These are phyloP conservation scores for Ctenicera cuprea DNA, from an alignment of 2,888 invertebrate genomes.

Conservation along the genomic window DNA sequence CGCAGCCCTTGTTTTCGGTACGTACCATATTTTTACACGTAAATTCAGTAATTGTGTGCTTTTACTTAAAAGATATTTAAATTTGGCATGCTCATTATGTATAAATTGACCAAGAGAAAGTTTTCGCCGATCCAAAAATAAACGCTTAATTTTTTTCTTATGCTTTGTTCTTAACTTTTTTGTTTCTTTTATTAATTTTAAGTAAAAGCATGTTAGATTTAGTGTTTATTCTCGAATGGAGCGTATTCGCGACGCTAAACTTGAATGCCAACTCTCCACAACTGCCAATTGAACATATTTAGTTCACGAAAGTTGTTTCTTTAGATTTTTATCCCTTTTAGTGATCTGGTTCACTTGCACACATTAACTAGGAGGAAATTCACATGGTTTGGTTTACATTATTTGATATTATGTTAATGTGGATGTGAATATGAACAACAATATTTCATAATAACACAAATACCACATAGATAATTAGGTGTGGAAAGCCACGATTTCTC, in stretches of 20 bases:
- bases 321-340: slow-evolving; percentile 53
- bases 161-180: not conserved
- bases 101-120: slow-evolving; percentile 5
- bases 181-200: not conserved
- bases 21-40: slow-evolving; percentile 44
- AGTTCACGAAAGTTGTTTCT: slow-evolving; percentile 56
- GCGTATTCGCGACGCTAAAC: slow-evolving; percentile 29
- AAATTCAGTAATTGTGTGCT: not conserved
- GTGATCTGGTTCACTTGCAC: slow-evolving; percentile 49
- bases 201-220: not conserved
- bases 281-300: slow-evolving; percentile 47
- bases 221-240: not conserved
- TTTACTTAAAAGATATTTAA: not conserved
- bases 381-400: slow-evolving; percentile 26
- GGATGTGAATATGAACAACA: slow-evolving; percentile 17
- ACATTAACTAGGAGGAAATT: slow-evolving; percentile 30
- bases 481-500: slow-evolving; percentile 21
- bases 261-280: slow-evolving; percentile 44
- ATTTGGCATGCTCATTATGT: not conserved
- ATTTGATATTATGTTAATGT: not conserved
- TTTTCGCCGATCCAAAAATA: not conserved
- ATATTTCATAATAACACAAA: slow-evolving; percentile 19
- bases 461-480: not conserved
- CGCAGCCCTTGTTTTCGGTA: slow-evolving; percentile 61
- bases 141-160: not conserved